Base-by-base conservation (phyloP, 2,113 vertebrate genomes). In the Siniperca chuatsi region DNA sequence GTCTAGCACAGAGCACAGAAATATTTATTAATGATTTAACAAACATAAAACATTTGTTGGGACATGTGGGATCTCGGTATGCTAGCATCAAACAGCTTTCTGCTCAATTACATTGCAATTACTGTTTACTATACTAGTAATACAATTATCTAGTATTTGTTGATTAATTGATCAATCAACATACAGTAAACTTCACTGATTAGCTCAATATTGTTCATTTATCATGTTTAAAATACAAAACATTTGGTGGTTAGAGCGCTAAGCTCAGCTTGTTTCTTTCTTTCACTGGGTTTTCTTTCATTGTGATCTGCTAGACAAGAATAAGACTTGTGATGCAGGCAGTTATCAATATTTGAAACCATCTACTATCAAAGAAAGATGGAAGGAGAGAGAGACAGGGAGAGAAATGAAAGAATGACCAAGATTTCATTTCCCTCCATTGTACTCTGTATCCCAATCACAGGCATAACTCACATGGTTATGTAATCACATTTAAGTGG, bases 401-500 rank as follows among this genome's bases (percentile, higher is more conserved):
- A 57, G 29, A 74, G 11, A 76, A 35, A 55, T 73, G 6, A 81
- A 20, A 66, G 60, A 81, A 79, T 64, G 52, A 29, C 4, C 29
- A 1, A 25, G 29, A 64, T 72, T 79, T 52, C 44, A 58, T 83
- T 83, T 57, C 21, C 35, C 35, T 21, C n/a, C 64, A n/a, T 25
- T 40, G 2, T 54, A 20, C 55, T 66, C 35, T 70, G 70, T 29
- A 57, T 84, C 60, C 74, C 50, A 75, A 60, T 79, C 75, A 75
- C 60, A 75, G 61, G 11, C 75, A 54, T 83, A 75, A 75, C 73
- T 89, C 58, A 60, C 20, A 23, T 7, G 0, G 44, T 88, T 89
- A 88, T 75, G 44, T 81, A 90, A 88, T 73, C 64, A 46, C 44
- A n/a, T 79, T 74, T 67, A 85, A 86, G 75, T 70, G 85, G 75